Evolutionary conservation across 2,113 vertebrate species (phyloP).

Genomic region (Panthera tigris): DNA sequence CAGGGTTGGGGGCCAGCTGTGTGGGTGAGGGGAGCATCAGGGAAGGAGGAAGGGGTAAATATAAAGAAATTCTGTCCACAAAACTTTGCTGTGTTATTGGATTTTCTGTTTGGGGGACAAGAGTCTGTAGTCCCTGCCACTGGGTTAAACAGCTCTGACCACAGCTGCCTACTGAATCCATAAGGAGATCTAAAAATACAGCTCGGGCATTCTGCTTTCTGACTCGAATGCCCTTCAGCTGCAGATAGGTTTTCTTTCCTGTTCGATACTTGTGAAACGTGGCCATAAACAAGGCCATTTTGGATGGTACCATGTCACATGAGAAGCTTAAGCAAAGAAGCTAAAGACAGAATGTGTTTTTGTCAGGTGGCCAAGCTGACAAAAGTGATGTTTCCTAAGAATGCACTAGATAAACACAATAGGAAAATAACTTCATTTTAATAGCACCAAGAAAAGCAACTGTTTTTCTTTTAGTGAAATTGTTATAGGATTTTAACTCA

Average conservation of each 20-base stretch:
- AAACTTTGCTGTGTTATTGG: background rate
- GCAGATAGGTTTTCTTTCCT: background rate
- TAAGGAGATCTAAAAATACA: constrained; percentile 49
- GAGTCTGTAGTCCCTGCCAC: background rate
- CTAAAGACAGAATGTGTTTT: background rate
- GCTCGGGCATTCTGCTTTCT: background rate
- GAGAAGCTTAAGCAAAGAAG: background rate
- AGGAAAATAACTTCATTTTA: background rate
- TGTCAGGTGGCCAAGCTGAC: background rate
- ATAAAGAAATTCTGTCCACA: background rate
- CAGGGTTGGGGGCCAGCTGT: background rate
- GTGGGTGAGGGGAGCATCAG: background rate
- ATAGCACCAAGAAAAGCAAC: background rate
- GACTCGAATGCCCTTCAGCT: constrained; percentile 59
- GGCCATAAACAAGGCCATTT: background rate
- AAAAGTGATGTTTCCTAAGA: background rate
- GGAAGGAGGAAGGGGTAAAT: background rate
- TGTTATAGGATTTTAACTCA: background rate
- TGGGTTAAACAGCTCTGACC: background rate
- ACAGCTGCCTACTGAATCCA: background rate
- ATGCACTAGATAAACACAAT: background rate
- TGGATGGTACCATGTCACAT: background rate
- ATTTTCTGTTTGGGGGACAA: background rate
- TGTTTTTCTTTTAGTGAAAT: background rate
- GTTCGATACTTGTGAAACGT: background rate